These are phyloP conservation scores for Apis laboriosa DNA, from an alignment of 1,140 invertebrate genomes.

Conservation along the genomic window DNA sequence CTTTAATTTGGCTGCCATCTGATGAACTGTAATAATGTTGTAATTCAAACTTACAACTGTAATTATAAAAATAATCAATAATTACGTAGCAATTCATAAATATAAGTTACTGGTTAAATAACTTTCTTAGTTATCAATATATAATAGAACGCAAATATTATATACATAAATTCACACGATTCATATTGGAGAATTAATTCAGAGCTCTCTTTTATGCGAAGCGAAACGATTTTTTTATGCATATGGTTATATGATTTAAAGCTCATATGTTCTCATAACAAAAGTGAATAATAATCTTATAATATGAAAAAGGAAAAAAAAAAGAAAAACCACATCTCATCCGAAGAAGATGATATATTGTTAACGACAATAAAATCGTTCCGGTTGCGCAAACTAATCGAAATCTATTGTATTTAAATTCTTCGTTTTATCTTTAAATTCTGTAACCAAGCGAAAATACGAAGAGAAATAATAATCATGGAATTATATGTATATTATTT, in stretches of 20 bases:
- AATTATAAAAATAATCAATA: neutral
- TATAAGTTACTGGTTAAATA: neutral
- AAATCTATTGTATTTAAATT: slow-evolving; percentile 46
- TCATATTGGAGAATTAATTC: neutral
- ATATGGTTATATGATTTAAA: neutral
- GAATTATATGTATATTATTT: neutral
- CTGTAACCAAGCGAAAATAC: neutral
- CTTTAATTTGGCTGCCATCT: neutral
- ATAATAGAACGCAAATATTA: neutral
- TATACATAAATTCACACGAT: neutral
- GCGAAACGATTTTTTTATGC: neutral
- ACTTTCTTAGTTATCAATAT: neutral
- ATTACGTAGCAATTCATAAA: neutral
- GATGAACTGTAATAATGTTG: neutral
- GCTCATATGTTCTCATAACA: neutral
- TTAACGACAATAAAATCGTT: slow-evolving; percentile 19
- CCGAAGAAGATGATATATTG: neutral
- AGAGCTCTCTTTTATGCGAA: neutral
- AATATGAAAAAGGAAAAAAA: neutral
- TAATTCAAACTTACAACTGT: neutral
- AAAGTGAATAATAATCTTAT: neutral
- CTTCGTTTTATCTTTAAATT: neutral
- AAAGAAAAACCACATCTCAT: neutral
- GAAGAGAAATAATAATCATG: neutral
- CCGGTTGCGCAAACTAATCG: slow-evolving; percentile 36